phyloP scores from a whole-genome alignment of 1,140 invertebrate genomes.

The Atta cephalotes region DNA sequence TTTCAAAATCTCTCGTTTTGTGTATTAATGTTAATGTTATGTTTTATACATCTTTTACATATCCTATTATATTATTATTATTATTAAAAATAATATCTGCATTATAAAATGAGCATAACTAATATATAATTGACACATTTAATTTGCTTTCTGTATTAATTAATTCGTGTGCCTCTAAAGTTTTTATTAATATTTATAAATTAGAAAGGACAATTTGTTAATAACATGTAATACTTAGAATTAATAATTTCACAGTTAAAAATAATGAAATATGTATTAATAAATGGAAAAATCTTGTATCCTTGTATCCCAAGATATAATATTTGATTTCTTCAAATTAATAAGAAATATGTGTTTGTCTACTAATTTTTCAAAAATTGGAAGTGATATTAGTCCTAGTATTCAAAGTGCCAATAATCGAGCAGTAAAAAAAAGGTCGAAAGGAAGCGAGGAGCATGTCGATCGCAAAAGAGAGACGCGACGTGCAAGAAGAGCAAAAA shows the following conservation, averaged over 20 bases:
- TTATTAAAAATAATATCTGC: constrained; percentile 32
- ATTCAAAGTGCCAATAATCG: constrained; percentile 76
- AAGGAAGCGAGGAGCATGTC: constrained; percentile 45
- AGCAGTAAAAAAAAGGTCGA: constrained; percentile 73
- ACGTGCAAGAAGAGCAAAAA: constrained; percentile 63
- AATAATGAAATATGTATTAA: neutral
- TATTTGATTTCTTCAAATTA: neutral
- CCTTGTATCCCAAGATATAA: neutral
- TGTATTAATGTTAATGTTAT: constrained; percentile 22
- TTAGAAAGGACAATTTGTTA: neutral
- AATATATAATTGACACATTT: neutral
- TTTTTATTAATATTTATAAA: neutral
- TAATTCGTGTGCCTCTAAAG: neutral
- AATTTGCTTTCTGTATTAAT: neutral
- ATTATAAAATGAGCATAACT: neutral
- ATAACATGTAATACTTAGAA: neutral
- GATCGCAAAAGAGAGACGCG: constrained; percentile 35
- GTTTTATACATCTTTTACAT: constrained; percentile 40
- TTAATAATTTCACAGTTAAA: neutral
- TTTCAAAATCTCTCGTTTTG: neutral
- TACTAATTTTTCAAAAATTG: constrained; percentile 55
- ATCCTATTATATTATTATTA: constrained; percentile 30
- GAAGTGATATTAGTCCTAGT: neutral
- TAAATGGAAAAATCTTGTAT: neutral
- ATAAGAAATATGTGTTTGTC: constrained; percentile 46